Percentiles rank a stretch among this genome's conserved stretches.
Conservation (phyloP, 2,888 invertebrate genomes). For the Parnassius smintheus region DNA sequence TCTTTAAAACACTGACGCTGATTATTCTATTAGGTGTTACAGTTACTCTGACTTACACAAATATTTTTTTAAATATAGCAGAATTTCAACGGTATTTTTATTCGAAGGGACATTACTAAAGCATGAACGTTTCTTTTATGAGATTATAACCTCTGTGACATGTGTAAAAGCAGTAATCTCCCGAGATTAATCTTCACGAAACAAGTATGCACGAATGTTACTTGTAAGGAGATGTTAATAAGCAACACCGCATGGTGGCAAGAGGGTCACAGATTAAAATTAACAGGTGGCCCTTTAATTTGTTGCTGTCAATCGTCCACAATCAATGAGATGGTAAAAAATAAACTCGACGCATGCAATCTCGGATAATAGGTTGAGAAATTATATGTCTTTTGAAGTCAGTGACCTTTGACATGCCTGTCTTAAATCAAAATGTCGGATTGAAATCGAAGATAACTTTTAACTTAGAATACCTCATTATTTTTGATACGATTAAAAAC, state of each 20-base stretch:
- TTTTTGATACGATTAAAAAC: no score
- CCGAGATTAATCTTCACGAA: slow-evolving; percentile 21
- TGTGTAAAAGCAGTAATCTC: slow-evolving; percentile 24
- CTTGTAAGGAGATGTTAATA: slow-evolving; percentile 18
- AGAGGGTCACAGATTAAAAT: slow-evolving; percentile 28
- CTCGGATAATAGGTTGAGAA: slow-evolving; percentile 18
- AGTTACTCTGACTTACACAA: no score
- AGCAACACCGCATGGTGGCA: slow-evolving; percentile 18
- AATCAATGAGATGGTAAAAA: slow-evolving; percentile 16
- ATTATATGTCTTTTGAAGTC: slow-evolving; percentile 18
- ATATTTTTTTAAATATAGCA: no score
- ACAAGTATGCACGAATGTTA: slow-evolving; percentile 13
- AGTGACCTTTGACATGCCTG: slow-evolving; percentile 10
- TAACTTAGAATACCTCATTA: not conserved
- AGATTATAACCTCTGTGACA: slow-evolving; percentile 23
- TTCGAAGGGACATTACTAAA: slow-evolving; percentile 12
- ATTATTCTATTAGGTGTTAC: no score
- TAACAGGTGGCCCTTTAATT: slow-evolving; percentile 27
- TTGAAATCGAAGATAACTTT: slow-evolving; percentile 5
- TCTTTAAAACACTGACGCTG: not conserved
- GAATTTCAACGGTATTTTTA: not conserved
- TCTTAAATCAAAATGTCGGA: slow-evolving; percentile 15
- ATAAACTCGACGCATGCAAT: slow-evolving; percentile 18
- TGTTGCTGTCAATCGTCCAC: slow-evolving; percentile 25
- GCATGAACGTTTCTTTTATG: slow-evolving; percentile 8